These are phyloP conservation scores for Phyto melanocephala DNA, from an alignment of 2,888 invertebrate genomes.

Conservation along the genomic window DNA sequence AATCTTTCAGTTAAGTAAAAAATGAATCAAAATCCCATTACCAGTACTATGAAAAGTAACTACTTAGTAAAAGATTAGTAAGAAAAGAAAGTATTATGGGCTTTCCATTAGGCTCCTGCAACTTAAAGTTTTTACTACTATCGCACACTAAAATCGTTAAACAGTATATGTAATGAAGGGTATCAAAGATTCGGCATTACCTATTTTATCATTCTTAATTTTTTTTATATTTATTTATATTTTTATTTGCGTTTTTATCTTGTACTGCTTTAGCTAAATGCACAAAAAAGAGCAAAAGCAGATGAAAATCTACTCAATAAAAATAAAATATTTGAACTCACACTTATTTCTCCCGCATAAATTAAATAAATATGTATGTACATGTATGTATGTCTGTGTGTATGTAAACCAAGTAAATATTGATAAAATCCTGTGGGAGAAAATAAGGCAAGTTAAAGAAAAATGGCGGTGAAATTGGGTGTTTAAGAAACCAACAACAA, in stretches of 20 bases:
- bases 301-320: slow-evolving; percentile 30
- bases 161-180: no score
- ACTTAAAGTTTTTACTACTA: no score
- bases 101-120: no score
- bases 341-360: background rate
- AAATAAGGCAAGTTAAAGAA: background rate
- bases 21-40: no score
- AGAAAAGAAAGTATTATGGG: no score
- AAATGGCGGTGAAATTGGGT: background rate
- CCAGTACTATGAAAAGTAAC: no score
- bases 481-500: background rate
- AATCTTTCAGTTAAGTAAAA: no score
- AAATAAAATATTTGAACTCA: slow-evolving; percentile 18
- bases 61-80: no score
- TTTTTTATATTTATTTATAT: slow-evolving; percentile 13
- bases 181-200: no score
- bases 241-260: background rate
- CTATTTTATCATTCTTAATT: background rate
- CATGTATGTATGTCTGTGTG: no score
- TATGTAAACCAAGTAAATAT: background rate
- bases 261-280: background rate
- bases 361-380: slow-evolving; percentile 1
- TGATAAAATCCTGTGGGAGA: background rate
- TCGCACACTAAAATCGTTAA: no score
- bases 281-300: background rate